A percentile compares a stretch with the other conserved stretches of the same genome.
phyloP scores from a whole-genome alignment of 2,888 invertebrate species.

The Rhodophaea formosa region DNA sequence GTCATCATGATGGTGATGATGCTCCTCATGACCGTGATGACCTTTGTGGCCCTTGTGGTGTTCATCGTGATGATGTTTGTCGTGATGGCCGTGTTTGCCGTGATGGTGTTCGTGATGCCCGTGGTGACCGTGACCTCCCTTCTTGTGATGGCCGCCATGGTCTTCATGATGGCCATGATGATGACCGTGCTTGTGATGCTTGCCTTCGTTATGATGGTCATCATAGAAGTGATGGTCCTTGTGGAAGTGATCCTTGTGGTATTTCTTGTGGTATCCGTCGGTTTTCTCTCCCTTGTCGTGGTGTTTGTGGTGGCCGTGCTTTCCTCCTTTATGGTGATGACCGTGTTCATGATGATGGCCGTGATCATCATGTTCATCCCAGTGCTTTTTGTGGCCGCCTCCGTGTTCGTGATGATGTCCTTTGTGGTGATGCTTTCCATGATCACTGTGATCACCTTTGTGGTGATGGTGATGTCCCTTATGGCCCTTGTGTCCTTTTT shows the following conservation, averaged over 20 bases:
- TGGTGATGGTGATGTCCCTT: constrained; percentile 75
- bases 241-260: constrained; percentile 73
- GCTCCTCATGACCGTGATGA: constrained; percentile 73
- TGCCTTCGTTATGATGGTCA: constrained; percentile 71
- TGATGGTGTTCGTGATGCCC: constrained; percentile 75
- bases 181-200: constrained; percentile 72
- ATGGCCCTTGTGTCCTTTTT: constrained; percentile 70
- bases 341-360: constrained; percentile 72
- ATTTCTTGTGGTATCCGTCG: constrained; percentile 74
- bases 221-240: constrained; percentile 77
- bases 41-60: constrained; percentile 75
- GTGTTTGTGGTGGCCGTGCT: constrained; percentile 70
- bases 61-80: constrained; percentile 71
- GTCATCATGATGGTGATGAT: constrained; percentile 72
- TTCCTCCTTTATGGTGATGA: constrained; percentile 71
- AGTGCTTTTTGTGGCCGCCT: constrained; percentile 69
- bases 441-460: constrained; percentile 68
- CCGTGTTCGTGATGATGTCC: constrained; percentile 71
- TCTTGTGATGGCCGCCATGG: constrained; percentile 70
- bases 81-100: constrained; percentile 70
- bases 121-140: constrained; percentile 68
- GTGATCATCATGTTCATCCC: constrained; percentile 68
- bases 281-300: constrained; percentile 72
- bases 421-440: constrained; percentile 68
- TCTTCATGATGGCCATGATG: constrained; percentile 72